phyloP scores from a whole-genome alignment of 53 echinoderm and acorn worm genomes.

The Echinometra lucunter region DNA sequence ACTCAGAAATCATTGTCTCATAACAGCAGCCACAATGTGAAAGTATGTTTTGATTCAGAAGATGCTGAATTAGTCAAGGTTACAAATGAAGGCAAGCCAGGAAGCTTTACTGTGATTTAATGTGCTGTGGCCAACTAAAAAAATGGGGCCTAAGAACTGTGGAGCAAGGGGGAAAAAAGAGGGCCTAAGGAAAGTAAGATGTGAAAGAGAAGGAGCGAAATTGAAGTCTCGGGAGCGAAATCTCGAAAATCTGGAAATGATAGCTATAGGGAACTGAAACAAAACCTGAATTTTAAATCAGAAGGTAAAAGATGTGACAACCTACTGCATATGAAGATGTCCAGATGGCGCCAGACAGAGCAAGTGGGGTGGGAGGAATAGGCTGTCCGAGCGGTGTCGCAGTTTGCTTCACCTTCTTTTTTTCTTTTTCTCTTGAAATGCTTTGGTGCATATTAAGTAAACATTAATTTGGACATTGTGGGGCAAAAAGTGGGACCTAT shows the following conservation, averaged over 20 bases:
- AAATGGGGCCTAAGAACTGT: neutral
- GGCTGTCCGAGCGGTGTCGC: too few relatives aligned
- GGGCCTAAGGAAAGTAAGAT: too few relatives aligned
- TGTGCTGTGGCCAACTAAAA: neutral
- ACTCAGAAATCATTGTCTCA: too few relatives aligned
- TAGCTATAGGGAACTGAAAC: neutral
- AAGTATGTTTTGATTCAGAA: neutral
- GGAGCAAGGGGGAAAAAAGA: too few relatives aligned
- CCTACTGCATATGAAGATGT: neutral
- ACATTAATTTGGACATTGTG: too few relatives aligned
- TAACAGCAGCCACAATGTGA: too few relatives aligned
- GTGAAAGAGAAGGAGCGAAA: neutral
- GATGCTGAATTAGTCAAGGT: neutral
- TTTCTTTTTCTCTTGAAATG: too few relatives aligned
- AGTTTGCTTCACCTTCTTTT: too few relatives aligned
- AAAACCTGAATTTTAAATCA: neutral
- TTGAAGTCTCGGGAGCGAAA: neutral
- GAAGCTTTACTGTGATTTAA: neutral
- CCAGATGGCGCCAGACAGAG: too few relatives aligned
- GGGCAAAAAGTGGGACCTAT: too few relatives aligned
- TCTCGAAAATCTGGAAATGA: neutral
- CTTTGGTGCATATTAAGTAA: too few relatives aligned
- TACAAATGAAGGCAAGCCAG: neutral
- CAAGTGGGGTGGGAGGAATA: too few relatives aligned
- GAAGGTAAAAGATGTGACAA: neutral